These are phyloP conservation scores for Lagria hirta DNA, from an alignment of 2,888 invertebrate genomes.

Conservation along the genomic window DNA sequence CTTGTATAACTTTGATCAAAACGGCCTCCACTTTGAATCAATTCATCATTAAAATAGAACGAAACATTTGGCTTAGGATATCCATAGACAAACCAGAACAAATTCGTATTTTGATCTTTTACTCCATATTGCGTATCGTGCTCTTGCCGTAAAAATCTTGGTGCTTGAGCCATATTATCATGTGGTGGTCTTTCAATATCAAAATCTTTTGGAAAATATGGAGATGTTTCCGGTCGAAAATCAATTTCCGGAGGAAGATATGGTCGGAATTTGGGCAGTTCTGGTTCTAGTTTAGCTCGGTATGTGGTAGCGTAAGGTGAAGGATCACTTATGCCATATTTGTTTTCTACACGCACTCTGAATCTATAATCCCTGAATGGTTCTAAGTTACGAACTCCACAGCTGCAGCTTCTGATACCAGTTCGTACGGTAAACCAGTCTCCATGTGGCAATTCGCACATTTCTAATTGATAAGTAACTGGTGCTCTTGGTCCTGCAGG, in stretches of 20 bases:
- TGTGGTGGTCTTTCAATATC: constrained; percentile 86
- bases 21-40: constrained; percentile 78
- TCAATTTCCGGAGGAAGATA: constrained; percentile 79
- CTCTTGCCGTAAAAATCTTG: constrained; percentile 84
- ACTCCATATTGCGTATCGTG: constrained; percentile 88
- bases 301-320: constrained; percentile 87
- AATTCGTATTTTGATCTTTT: constrained; percentile 84
- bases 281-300: constrained; percentile 74
- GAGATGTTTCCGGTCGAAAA: constrained; percentile 81
- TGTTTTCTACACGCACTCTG: constrained; percentile 94
- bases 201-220: constrained; percentile 89
- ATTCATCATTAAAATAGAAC: constrained; percentile 83
- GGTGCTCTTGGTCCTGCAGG: constrained; percentile 84
- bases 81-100: constrained; percentile 94
- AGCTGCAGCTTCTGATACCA: constrained; percentile 84
- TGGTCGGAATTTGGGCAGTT: constrained; percentile 76
- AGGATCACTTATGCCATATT: constrained; percentile 94
- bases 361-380: constrained; percentile 95
- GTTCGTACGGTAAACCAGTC: constrained; percentile 90
- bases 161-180: constrained; percentile 80
- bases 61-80: constrained; percentile 94
- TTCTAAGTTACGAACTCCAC: constrained; percentile 85
- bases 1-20: constrained; percentile 87
- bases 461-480: constrained; percentile 93
- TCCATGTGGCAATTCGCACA: constrained; percentile 87